A percentile compares a stretch with the other conserved stretches of the same genome.
Evolutionary conservation across 2,888 invertebrate species (phyloP).

Genomic region (Andrena minutula): DNA sequence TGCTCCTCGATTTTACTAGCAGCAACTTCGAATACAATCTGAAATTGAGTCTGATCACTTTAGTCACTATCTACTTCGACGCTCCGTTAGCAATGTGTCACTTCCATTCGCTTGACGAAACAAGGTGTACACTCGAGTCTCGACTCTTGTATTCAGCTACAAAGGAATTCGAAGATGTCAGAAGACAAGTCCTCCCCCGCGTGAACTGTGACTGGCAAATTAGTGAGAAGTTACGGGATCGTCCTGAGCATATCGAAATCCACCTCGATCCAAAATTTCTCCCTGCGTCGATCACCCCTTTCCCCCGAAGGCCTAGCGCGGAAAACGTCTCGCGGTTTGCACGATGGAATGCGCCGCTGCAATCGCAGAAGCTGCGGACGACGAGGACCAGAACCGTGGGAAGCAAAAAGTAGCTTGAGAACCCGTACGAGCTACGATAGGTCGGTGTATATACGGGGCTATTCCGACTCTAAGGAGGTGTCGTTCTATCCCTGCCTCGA

Average conservation of each 20-base stretch:
- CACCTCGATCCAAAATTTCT: constrained; percentile 1
- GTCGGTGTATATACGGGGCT: constrained; percentile 71
- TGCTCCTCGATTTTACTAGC: constrained; percentile 14
- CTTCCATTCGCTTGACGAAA: not conserved
- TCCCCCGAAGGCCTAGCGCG: constrained; percentile 1
- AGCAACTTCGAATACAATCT: not conserved
- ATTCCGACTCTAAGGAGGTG: constrained; percentile 77
- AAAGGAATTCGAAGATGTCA: constrained; percentile 7
- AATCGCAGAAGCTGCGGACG: constrained; percentile 68
- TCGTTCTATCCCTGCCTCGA: constrained; percentile 72
- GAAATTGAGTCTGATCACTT: constrained; percentile 1
- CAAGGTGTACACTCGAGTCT: not conserved
- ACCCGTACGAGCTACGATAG: constrained; percentile 75
- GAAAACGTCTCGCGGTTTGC: constrained; percentile 59
- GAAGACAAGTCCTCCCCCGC: not conserved
- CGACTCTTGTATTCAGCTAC: not conserved
- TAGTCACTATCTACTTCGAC: not conserved
- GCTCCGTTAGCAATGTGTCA: not conserved
- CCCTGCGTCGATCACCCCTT: not conserved
- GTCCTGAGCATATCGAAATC: not conserved
- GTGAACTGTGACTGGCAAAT: not conserved
- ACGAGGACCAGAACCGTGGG: constrained; percentile 74
- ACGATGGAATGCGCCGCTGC: constrained; percentile 67
- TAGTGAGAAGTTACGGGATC: not conserved
- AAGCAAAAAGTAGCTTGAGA: constrained; percentile 75